Evolutionary conservation across 2,113 vertebrate species (phyloP).

Genomic region (Mesocricetus auratus): DNA sequence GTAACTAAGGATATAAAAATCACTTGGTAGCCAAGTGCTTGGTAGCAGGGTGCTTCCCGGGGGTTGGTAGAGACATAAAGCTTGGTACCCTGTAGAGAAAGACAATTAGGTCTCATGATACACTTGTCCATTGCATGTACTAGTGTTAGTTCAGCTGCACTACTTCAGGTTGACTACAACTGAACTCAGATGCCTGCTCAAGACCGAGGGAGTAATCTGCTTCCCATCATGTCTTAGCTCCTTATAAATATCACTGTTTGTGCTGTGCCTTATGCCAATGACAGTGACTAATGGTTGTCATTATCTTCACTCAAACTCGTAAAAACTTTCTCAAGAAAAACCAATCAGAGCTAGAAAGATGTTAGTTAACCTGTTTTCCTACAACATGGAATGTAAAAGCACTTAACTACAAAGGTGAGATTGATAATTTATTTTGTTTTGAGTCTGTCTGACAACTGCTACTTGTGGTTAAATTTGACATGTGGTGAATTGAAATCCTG

Average conservation of each 20-base stretch:
- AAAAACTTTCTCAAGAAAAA: constrained; percentile 83
- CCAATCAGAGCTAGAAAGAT: constrained; percentile 71
- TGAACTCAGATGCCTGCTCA: constrained; percentile 71
- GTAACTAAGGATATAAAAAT: constrained; percentile 83
- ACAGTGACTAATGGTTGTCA: constrained; percentile 83
- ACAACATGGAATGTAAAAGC: constrained; percentile 77
- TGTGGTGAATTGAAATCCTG: constrained; percentile 56
- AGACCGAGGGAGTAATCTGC: constrained; percentile 78
- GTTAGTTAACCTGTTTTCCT: constrained; percentile 83
- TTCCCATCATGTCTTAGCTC: constrained; percentile 77
- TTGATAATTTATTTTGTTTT: constrained; percentile 82
- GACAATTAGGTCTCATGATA: constrained; percentile 84
- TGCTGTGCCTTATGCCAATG: constrained; percentile 83
- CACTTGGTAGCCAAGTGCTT: constrained; percentile 78
- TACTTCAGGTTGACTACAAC: constrained; percentile 61
- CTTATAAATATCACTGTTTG: constrained; percentile 82
- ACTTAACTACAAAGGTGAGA: constrained; percentile 79
- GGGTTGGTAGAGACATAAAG: constrained; percentile 84
- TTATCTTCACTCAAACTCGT: constrained; percentile 83
- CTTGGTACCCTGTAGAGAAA: constrained; percentile 81
- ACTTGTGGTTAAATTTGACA: constrained; percentile 73
- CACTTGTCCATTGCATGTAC: constrained; percentile 80
- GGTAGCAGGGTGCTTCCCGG: constrained; percentile 79
- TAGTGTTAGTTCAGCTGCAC: constrained; percentile 73
- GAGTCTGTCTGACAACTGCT: constrained; percentile 68